Percentiles rank a stretch among this genome's conserved stretches.
phyloP scores from a whole-genome alignment of 2,888 invertebrate species.

The Lasioglossum calceatum region DNA sequence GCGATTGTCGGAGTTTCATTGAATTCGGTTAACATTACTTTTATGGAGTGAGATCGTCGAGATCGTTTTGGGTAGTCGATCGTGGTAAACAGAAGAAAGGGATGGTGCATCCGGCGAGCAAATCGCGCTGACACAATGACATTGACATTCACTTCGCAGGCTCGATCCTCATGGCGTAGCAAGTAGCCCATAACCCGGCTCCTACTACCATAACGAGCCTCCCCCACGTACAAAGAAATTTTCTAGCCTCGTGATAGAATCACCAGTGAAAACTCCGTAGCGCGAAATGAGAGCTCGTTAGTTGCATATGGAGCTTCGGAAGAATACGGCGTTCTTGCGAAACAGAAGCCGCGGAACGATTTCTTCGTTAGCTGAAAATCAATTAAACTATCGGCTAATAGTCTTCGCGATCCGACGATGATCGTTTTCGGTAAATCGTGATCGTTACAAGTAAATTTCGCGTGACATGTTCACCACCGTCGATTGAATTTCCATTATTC shows the following conservation, averaged over 20 bases:
- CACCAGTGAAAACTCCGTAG: conserved; percentile 77
- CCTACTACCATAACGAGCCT: conserved; percentile 78
- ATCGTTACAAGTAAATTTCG: background rate
- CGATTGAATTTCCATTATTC: background rate
- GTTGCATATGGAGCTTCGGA: conserved; percentile 69
- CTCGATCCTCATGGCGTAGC: conserved; percentile 63
- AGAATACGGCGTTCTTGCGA: conserved; percentile 55
- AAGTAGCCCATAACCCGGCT: conserved; percentile 82
- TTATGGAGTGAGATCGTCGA: background rate
- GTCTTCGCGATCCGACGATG: background rate
- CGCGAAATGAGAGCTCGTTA: conserved; percentile 67
- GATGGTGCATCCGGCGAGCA: conserved; percentile 38
- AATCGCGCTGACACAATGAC: conserved; percentile 40
- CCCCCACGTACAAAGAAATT: conserved; percentile 79
- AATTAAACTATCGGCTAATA: background rate
- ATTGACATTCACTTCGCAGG: conserved; percentile 54
- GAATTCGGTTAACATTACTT: background rate
- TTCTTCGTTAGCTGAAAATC: background rate
- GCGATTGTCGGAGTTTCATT: background rate
- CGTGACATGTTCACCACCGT: background rate
- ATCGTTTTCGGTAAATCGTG: background rate
- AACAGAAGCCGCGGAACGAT: background rate
- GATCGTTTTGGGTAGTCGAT: background rate
- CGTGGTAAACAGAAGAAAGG: conserved; percentile 1
- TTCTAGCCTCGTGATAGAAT: conserved; percentile 75